Percentiles rank a stretch among this genome's conserved stretches.
Conservation (phyloP, 2,888 invertebrate genomes). For the Scaptomyza flava region DNA sequence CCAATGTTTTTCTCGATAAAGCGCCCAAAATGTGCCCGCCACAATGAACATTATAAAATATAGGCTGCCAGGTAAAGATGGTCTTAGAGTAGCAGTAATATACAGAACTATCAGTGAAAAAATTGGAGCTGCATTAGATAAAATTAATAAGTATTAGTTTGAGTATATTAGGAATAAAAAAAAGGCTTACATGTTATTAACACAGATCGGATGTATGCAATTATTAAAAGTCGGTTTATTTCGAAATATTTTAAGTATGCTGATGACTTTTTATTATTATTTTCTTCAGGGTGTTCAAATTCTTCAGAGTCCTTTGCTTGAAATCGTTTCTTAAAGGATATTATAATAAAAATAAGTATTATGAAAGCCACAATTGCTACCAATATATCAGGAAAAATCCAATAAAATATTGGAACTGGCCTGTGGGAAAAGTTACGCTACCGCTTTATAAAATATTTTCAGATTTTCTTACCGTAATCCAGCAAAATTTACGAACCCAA, state of each 20-base stretch:
- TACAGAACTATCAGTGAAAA: slow-evolving; percentile 51
- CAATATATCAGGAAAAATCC: slow-evolving; percentile 55
- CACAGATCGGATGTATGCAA: slow-evolving; percentile 53
- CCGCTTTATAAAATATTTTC: background rate
- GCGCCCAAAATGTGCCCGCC: slow-evolving; percentile 92
- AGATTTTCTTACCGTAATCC: slow-evolving; percentile 32
- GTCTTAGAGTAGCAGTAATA: slow-evolving; percentile 87
- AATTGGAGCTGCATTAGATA: slow-evolving; percentile 49
- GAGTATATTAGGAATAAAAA: background rate
- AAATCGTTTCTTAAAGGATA: slow-evolving; percentile 17
- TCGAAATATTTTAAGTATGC: slow-evolving; percentile 26
- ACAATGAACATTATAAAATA: slow-evolving; percentile 93
- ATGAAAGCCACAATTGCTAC: slow-evolving; percentile 29
- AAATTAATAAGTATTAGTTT: background rate
- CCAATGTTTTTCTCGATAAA: slow-evolving; percentile 41
- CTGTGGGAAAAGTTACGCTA: slow-evolving; percentile 17
- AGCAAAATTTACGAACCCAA: slow-evolving; percentile 52
- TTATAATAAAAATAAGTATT: slow-evolving; percentile 28
- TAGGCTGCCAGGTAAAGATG: slow-evolving; percentile 91
- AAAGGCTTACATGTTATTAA: slow-evolving; percentile 51
- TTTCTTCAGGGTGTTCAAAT: no score
- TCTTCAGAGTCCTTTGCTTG: background rate
- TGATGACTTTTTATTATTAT: background rate
- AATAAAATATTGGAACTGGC: slow-evolving; percentile 33
- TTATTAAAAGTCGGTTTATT: slow-evolving; percentile 56